Evolutionary conservation across 1,140 invertebrate species (phyloP).

Genomic region (Ceratosolen solmsi): DNA sequence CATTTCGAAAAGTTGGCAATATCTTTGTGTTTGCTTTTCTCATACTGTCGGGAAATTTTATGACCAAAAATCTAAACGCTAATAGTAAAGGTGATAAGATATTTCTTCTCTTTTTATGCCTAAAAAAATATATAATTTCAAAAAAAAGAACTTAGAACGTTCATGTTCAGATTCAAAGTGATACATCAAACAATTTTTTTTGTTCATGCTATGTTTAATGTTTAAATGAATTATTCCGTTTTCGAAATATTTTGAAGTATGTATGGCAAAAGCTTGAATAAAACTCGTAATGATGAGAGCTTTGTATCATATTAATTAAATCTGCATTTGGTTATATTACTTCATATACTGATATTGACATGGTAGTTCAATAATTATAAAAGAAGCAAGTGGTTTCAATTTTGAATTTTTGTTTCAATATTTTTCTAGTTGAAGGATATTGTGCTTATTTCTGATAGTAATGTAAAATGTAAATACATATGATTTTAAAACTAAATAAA

Average conservation of each 20-base stretch:
- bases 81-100: constrained; percentile 19
- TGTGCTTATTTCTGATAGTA: too few relatives aligned
- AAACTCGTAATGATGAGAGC: too few relatives aligned
- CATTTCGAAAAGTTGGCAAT: background rate
- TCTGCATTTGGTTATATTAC: too few relatives aligned
- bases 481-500: too few relatives aligned
- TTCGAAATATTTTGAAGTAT: background rate
- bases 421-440: too few relatives aligned
- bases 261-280: background rate
- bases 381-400: too few relatives aligned
- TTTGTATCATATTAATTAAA: too few relatives aligned
- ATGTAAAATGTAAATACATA: too few relatives aligned
- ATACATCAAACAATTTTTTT: background rate
- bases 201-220: background rate
- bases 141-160: background rate
- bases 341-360: too few relatives aligned
- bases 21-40: background rate
- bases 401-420: too few relatives aligned
- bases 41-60: background rate
- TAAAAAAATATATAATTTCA: constrained; percentile 26
- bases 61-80: constrained; percentile 26
- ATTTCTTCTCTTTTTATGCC: background rate
- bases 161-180: constrained; percentile 22
- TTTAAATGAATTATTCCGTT: background rate
- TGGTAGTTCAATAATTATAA: too few relatives aligned